A percentile compares a stretch with the other conserved stretches of the same genome.
Evolutionary conservation across 2,888 invertebrate species (phyloP).

Genomic region (Blera fallax): DNA sequence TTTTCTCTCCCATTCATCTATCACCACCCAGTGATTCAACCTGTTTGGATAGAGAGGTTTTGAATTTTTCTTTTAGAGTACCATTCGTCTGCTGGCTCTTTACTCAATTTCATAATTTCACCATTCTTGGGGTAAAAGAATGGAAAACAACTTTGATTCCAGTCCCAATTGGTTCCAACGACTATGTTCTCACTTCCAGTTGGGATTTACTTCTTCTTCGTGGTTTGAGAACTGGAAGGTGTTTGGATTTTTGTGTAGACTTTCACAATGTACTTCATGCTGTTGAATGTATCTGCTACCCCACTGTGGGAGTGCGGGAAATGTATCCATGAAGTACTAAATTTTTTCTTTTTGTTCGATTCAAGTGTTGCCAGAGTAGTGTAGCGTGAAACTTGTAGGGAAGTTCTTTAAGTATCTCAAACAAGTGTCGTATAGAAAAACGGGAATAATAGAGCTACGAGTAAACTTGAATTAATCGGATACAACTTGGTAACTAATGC

Average conservation of each 20-base stretch:
- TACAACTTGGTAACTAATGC: no score
- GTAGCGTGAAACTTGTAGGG: no score
- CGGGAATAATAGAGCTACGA: no score
- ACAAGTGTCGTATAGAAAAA: no score
- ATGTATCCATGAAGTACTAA: conserved; percentile 4
- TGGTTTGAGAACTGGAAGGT: conserved; percentile 30
- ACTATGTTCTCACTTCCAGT: conserved; percentile 34
- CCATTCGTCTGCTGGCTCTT: neutral
- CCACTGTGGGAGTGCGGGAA: neutral
- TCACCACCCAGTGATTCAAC: conserved; percentile 9
- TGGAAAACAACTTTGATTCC: conserved; percentile 19
- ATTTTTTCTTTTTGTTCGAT: neutral
- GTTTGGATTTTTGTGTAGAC: conserved; percentile 27
- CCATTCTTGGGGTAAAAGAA: conserved; percentile 38
- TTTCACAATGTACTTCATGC: conserved; percentile 19
- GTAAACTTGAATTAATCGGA: no score
- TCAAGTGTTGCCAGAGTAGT: conserved; percentile 15
- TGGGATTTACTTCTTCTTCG: neutral
- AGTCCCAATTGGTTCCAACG: conserved; percentile 3
- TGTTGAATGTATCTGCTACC: conserved; percentile 52
- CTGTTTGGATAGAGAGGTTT: neutral
- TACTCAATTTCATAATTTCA: conserved; percentile 7
- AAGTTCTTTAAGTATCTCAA: no score
- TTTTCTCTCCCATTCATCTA: neutral
- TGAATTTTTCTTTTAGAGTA: conserved; percentile 6